phyloP scores from a whole-genome alignment of 2,113 vertebrate species.

The Gallinago undulata region DNA sequence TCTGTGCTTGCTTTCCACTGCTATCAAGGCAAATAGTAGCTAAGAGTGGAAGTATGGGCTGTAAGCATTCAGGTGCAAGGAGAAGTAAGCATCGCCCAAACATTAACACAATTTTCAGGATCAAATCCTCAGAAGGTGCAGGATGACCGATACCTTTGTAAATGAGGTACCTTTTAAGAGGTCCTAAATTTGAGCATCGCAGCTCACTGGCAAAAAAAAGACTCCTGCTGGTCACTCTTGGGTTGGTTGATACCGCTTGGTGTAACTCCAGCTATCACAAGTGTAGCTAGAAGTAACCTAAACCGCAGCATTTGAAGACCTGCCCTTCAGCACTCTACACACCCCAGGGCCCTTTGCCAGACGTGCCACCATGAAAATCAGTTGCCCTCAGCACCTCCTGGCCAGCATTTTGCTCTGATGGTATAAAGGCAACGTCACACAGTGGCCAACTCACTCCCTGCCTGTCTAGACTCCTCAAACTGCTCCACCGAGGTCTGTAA shows the following conservation, averaged over 20 bases:
- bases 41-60: background rate
- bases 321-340: background rate
- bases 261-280: background rate
- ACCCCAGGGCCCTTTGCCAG: background rate
- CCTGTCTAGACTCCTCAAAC: background rate
- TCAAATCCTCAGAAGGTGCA: background rate
- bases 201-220: background rate
- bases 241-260: background rate
- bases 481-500: background rate
- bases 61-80: background rate
- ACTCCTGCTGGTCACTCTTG: background rate
- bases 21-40: background rate
- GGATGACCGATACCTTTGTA: background rate
- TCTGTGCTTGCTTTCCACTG: background rate
- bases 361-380: background rate
- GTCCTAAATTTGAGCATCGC: background rate
- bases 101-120: background rate
- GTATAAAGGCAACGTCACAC: rapidly evolving
- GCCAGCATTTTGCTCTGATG: background rate
- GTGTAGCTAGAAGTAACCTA: background rate
- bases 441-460: background rate
- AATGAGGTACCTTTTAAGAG: background rate
- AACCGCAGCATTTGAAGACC: background rate
- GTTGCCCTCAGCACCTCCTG: background rate
- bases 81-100: background rate